Percentiles rank a stretch among this genome's conserved stretches.
These are phyloP conservation scores for Syngnathoides biaculeatus DNA, from an alignment of 2,113 vertebrate genomes.

Conservation along the genomic window DNA sequence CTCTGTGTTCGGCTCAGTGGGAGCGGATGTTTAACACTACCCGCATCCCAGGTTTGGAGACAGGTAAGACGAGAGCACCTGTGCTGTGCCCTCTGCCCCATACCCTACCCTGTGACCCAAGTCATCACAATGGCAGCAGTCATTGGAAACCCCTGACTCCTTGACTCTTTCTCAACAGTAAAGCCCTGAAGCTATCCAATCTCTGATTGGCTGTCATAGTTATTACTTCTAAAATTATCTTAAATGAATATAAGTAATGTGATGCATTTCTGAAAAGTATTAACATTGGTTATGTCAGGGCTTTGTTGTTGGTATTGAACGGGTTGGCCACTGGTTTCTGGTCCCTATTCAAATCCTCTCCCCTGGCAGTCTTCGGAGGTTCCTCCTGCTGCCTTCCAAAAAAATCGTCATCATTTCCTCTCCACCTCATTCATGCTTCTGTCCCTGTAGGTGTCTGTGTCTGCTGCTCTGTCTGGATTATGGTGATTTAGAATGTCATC, in stretches of 20 bases:
- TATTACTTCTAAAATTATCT: background rate
- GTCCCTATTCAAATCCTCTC: conserved; percentile 31
- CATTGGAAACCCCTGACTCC: conserved; percentile 47
- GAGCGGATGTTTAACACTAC: conserved; percentile 95
- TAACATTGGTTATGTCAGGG: conserved; percentile 14
- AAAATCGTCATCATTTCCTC: conserved; percentile 37
- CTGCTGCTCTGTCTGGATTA: conserved; percentile 47
- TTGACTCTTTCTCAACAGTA: conserved; percentile 41
- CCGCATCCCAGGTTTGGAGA: conserved; percentile 84
- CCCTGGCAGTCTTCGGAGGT: conserved; percentile 26
- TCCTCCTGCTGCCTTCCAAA: conserved; percentile 34
- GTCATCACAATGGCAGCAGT: conserved; percentile 29
- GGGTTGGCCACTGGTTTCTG: conserved; percentile 49
- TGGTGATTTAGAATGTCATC: conserved; percentile 57
- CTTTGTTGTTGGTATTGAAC: conserved; percentile 49
- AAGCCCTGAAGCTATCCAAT: conserved; percentile 26
- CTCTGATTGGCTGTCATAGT: background rate
- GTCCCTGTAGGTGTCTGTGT: conserved; percentile 31
- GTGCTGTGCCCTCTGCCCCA: conserved; percentile 29
- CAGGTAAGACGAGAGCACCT: conserved; percentile 79
- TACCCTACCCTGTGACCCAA: conserved; percentile 23
- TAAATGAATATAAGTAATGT: conserved; percentile 6
- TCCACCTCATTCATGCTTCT: conserved; percentile 36
- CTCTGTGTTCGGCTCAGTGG: conserved; percentile 96
- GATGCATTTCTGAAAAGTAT: background rate